Evolutionary conservation across 2,797 vertebrate species (phyloP).

Genomic region (Xerus rutilus): DNA sequence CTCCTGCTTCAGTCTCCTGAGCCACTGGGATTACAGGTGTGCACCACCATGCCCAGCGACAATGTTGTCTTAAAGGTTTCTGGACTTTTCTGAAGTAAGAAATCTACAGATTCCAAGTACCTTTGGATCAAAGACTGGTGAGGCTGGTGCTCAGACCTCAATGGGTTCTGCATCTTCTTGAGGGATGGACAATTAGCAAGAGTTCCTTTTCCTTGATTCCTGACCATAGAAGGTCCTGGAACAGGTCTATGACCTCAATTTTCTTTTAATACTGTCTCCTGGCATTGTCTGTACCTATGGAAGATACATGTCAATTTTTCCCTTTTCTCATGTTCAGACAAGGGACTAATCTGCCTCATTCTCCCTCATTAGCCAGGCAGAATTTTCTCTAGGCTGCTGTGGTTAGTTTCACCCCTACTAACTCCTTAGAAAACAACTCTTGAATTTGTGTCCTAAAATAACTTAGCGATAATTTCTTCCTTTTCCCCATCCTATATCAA

Average conservation of each 20-base stretch:
- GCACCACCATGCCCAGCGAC: too few relatives aligned
- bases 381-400: not conserved
- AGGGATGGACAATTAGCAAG: not conserved
- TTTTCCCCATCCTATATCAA: not conserved
- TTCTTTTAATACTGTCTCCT: not conserved
- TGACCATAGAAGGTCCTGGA: not conserved
- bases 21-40: too few relatives aligned
- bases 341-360: not conserved
- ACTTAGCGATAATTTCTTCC: not conserved
- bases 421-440: not conserved
- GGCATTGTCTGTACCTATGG: not conserved
- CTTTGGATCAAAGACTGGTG: not conserved
- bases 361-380: not conserved
- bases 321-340: slow-evolving; percentile 10
- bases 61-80: not conserved
- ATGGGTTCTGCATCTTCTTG: not conserved
- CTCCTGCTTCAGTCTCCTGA: too few relatives aligned
- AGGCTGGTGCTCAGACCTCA: not conserved
- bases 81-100: slow-evolving; percentile 5
- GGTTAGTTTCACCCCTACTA: slow-evolving; percentile 6
- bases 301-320: not conserved
- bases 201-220: slow-evolving; percentile 6
- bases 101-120: not conserved
- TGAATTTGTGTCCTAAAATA: slow-evolving; percentile 23
- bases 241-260: not conserved